Percentiles rank a stretch among this genome's conserved stretches.
Evolutionary conservation across 2,888 invertebrate species (phyloP).

Genomic region (Atrina japonica): DNA sequence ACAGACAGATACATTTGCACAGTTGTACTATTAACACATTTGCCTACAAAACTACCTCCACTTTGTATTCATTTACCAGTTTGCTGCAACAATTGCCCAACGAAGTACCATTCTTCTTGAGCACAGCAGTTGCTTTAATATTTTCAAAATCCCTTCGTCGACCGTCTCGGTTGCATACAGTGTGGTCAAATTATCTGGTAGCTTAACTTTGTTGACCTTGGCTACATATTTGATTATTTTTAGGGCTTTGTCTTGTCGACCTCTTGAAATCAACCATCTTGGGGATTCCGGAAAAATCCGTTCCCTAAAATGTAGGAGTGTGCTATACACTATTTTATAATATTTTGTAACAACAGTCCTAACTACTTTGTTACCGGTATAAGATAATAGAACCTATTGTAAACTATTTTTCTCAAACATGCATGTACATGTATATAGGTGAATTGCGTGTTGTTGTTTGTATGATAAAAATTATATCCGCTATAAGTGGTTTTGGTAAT

Average conservation of each 20-base stretch:
- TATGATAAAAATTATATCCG: too few species aligned
- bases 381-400: too few species aligned
- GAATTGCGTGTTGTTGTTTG: too few species aligned
- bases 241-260: neutral
- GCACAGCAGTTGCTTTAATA: neutral
- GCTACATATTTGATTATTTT: slow-evolving; percentile 3
- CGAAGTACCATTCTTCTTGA: neutral
- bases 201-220: neutral
- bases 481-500: too few species aligned
- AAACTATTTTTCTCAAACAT: too few species aligned
- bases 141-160: neutral
- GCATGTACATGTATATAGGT: too few species aligned
- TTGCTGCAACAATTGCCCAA: neutral
- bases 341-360: too few species aligned
- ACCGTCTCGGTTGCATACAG: neutral
- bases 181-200: neutral
- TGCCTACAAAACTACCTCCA: too few species aligned
- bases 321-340: too few species aligned
- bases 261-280: slow-evolving; percentile 17
- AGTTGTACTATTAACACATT: too few species aligned
- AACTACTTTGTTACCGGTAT: too few species aligned
- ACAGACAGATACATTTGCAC: too few species aligned
- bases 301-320: slow-evolving; percentile 7
- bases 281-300: slow-evolving; percentile 18
- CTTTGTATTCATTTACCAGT: slow-evolving; percentile 3